A percentile compares a stretch with the other conserved stretches of the same genome.
Conservation (phyloP, 2,888 invertebrate genomes). For the Acanthosoma haemorrhoidale region DNA sequence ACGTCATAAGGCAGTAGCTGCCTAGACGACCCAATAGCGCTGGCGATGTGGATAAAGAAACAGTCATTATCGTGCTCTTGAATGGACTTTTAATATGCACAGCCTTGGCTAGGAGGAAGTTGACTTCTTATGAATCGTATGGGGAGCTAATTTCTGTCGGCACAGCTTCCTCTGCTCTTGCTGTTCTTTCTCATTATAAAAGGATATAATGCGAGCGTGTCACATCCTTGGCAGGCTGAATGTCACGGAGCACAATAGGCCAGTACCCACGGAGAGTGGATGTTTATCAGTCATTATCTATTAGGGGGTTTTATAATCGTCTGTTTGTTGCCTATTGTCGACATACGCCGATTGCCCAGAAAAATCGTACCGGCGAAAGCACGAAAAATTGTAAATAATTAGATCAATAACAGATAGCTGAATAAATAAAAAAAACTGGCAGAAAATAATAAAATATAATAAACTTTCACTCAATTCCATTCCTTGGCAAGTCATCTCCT, state of each 20-base stretch:
- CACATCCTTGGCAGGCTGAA: background rate
- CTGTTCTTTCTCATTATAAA: background rate
- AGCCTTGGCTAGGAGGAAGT: background rate
- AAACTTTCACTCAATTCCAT: too few relatives aligned
- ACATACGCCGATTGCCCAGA: too few relatives aligned
- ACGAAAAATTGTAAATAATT: too few relatives aligned
- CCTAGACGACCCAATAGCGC: too few relatives aligned
- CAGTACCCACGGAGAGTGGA: background rate
- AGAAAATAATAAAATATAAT: too few relatives aligned
- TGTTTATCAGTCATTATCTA: background rate
- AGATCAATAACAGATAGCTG: too few relatives aligned
- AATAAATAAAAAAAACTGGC: too few relatives aligned
- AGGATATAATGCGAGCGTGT: background rate
- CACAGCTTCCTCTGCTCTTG: background rate
- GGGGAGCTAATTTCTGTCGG: slow-evolving; percentile 2
- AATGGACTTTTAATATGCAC: slow-evolving; percentile 4
- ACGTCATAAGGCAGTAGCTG: background rate
- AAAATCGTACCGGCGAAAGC: too few relatives aligned
- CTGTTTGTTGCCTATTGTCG: too few relatives aligned
- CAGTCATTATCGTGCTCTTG: background rate
- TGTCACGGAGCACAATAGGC: background rate
- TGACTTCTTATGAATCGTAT: background rate
- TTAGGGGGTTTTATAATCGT: background rate
- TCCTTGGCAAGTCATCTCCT: too few relatives aligned
- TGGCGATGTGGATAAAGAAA: background rate